Evolutionary conservation across 2,797 vertebrate genomes (phyloP).

Genomic region (Acomys russatus): DNA sequence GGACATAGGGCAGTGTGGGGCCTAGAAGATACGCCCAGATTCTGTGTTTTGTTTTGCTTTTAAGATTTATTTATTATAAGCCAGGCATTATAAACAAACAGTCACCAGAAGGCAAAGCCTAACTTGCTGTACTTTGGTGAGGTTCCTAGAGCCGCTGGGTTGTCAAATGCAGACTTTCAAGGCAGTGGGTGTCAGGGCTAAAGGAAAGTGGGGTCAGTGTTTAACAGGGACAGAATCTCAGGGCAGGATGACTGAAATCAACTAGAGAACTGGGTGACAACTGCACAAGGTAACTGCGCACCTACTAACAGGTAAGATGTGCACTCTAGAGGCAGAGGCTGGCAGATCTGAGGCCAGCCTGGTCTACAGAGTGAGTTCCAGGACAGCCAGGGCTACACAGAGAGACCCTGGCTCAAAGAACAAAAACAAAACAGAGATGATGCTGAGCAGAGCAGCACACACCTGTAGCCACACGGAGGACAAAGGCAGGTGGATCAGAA

Average conservation of each 20-base stretch:
- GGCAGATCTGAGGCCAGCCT: not conserved
- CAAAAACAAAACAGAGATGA: not conserved
- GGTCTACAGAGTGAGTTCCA: not conserved
- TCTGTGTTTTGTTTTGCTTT: too few relatives aligned
- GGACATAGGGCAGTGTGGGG: fast-evolving
- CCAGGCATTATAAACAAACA: too few relatives aligned
- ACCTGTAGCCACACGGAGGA: too few relatives aligned
- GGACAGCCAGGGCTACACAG: not conserved
- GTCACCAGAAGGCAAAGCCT: too few relatives aligned
- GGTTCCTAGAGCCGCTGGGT: not conserved
- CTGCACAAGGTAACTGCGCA: not conserved
- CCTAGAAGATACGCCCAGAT: not conserved
- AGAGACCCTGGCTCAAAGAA: not conserved
- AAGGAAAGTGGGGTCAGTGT: not conserved
- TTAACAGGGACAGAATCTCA: not conserved
- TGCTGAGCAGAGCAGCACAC: too few relatives aligned
- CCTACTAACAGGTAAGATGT: not conserved
- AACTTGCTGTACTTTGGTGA: too few relatives aligned
- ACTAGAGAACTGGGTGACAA: too few relatives aligned
- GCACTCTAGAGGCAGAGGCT: too few relatives aligned
- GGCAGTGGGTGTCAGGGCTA: too few relatives aligned
- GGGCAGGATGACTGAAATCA: too few relatives aligned
- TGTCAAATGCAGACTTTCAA: not conserved
- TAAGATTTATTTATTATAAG: too few relatives aligned
- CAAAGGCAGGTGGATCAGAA: not conserved